Evolutionary conservation across 2,113 vertebrate species (phyloP).

Genomic region (Tylochromis polylepis): DNA sequence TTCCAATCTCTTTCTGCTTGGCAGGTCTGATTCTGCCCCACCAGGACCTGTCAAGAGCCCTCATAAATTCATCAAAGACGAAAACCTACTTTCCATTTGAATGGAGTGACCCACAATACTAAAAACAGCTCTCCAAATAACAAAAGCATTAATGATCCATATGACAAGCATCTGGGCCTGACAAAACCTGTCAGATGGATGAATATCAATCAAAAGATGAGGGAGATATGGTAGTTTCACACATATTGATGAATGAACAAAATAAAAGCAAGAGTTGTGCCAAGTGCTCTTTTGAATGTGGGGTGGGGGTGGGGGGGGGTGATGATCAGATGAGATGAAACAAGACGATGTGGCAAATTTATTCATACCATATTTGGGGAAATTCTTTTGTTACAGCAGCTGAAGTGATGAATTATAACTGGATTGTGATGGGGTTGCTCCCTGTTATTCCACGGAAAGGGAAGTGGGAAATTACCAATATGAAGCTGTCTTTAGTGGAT

Average conservation of each 20-base stretch:
- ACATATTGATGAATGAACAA: slow-evolving; percentile 38
- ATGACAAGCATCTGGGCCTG: slow-evolving; percentile 47
- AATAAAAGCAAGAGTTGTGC: neutral
- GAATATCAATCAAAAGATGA: slow-evolving; percentile 62
- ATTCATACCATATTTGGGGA: neutral
- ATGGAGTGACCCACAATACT: slow-evolving; percentile 54
- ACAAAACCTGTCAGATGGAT: slow-evolving; percentile 44
- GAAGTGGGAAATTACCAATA: neutral
- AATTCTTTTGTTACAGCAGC: neutral
- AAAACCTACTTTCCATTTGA: slow-evolving; percentile 75
- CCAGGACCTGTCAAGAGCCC: slow-evolving; percentile 63
- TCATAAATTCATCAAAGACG: slow-evolving; percentile 76
- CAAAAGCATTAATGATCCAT: slow-evolving; percentile 64
- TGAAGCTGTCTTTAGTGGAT: neutral
- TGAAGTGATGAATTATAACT: neutral
- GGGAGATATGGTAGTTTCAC: neutral
- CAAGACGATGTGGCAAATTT: neutral
- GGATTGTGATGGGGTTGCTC: neutral
- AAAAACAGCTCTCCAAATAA: slow-evolving; percentile 52
- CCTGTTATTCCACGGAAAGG: neutral
- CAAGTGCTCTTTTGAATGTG: neutral
- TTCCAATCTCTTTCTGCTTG: neutral
- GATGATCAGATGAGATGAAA: neutral
- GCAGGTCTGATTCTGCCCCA: neutral
- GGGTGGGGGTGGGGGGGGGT: neutral